These are phyloP conservation scores for Seriola rivoliana DNA, from an alignment of 2,113 vertebrate species.

Conservation along the genomic window DNA sequence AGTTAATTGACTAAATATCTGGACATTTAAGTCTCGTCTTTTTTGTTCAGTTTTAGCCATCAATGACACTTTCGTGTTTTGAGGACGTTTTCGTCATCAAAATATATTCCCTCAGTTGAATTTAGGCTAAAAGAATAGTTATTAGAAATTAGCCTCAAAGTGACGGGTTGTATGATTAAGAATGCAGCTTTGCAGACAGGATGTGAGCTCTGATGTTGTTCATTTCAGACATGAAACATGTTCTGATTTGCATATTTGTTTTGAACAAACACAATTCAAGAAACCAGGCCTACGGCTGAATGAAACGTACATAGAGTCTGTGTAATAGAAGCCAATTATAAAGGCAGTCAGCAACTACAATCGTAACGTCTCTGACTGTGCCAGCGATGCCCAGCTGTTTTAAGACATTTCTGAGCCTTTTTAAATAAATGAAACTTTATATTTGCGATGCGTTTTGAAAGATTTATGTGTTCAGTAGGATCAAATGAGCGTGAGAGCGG, in stretches of 20 bases:
- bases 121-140: background rate
- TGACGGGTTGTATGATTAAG: constrained; percentile 9
- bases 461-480: background rate
- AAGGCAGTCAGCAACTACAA: background rate
- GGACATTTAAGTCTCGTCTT: background rate
- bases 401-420: background rate
- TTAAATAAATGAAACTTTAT: background rate
- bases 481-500: background rate
- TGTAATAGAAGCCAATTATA: background rate
- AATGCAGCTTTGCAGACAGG: constrained; percentile 27
- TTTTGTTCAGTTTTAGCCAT: too few relatives aligned
- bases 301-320: background rate
- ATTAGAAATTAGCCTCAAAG: background rate
- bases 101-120: background rate
- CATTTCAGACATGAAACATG: constrained; percentile 7
- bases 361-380: background rate
- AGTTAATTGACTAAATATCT: background rate
- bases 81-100: too few relatives aligned
- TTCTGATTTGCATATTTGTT: background rate
- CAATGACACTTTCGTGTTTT: too few relatives aligned
- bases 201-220: background rate
- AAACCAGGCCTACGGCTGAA: background rate
- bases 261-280: background rate
- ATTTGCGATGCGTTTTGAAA: background rate
- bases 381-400: background rate